phyloP scores from a whole-genome alignment of 2,797 vertebrate genomes.

The Octomys mimax region DNA sequence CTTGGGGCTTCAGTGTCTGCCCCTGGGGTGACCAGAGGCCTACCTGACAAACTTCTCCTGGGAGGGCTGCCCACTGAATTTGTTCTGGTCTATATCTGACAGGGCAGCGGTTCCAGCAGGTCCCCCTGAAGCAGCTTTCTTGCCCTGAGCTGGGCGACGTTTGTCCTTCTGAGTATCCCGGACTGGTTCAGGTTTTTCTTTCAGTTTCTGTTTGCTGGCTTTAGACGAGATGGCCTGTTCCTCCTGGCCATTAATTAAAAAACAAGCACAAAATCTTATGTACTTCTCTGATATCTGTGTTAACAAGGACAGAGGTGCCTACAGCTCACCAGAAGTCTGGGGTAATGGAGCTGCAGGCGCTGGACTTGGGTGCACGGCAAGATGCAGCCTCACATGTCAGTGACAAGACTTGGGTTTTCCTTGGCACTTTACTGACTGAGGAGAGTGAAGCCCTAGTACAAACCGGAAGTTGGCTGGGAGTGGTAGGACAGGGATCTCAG shows the following conservation, averaged over 20 bases:
- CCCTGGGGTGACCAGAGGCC: neutral
- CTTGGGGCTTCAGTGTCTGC: neutral
- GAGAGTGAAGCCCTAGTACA: neutral
- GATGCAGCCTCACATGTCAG: fast-evolving
- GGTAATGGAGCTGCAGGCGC: fast-evolving
- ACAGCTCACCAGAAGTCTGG: neutral
- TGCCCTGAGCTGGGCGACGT: conserved; percentile 62
- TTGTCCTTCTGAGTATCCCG: conserved; percentile 85
- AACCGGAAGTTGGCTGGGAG: neutral
- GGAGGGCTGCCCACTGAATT: neutral
- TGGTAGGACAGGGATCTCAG: neutral
- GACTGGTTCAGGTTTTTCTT: conserved; percentile 56
- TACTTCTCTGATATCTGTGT: neutral
- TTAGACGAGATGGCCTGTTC: conserved; percentile 76
- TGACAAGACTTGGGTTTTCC: neutral
- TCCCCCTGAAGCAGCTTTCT: conserved; percentile 64
- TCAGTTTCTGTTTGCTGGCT: conserved; percentile 79
- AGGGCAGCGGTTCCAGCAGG: fast-evolving
- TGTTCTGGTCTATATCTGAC: conserved; percentile 80
- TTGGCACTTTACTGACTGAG: neutral
- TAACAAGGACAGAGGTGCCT: neutral
- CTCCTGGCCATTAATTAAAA: conserved; percentile 77
- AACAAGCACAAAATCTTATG: neutral
- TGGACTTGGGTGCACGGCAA: neutral
- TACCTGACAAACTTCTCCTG: conserved; percentile 85